Evolutionary conservation across 1,140 invertebrate genomes (phyloP), one percentile per base, ranked within the genome.

Genomic region (Drosophila teissieri): DNA sequence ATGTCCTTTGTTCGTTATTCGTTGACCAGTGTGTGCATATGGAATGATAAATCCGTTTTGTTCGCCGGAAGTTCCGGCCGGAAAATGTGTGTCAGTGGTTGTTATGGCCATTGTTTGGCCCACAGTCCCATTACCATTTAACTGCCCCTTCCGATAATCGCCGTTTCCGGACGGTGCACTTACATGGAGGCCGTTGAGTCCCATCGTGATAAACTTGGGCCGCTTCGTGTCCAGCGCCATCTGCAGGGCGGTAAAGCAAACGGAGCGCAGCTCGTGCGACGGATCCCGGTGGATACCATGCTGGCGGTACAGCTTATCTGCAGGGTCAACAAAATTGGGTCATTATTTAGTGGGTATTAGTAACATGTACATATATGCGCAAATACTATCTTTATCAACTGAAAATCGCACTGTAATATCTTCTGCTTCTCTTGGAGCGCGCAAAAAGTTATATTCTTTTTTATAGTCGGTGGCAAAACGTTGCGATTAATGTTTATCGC

Each of bases 221-320:
- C 95, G 94, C 92, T 96, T 97, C 46, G 95, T 97, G 92, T 98
- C 97, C 54, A 98, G 92, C n/a, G 97, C 96, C 78, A 96, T 93
- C 92, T 97, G 96, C 78, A 98, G 93, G 8, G 96, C 95, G 68
- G 95, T 93, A 78, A 98, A 95, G 93, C 96, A 98, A 80, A 95
- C 95, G 58, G 96, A 95, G 88, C 97, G 94, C 61, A 98, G 88
- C 92, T 97, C 96, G 94, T 97, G 95, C 31, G 96, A 96, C 15
- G 97, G 95, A 92, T 96, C 96, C 72, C 96, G 94, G 48, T 96
- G 92, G 65, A 96, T 94, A 73, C 95, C 95, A 91, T 96, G 96
- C 93, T 97, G 96, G 73, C 95, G 94, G 85, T 96, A 95, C 73
- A 98, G 93, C 78, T 97, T 94, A 93, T 97, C 97, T 98, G 81